phyloP scores from a whole-genome alignment of 2,113 vertebrate species.

The Catharus bicknelli region DNA sequence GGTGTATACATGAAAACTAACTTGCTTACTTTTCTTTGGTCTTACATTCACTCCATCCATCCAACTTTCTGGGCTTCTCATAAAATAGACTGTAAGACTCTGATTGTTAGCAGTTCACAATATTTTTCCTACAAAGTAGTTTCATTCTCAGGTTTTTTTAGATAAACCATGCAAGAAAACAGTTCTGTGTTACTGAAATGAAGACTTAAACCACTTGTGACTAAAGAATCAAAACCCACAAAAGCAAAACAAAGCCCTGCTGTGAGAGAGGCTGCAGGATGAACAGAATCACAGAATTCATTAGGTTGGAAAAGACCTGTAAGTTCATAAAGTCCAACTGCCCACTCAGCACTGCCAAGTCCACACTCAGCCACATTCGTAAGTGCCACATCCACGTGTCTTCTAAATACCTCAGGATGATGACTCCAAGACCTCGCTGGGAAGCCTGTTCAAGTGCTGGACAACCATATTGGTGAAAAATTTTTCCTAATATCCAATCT shows the following conservation, averaged over 20 bases:
- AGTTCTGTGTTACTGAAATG: background rate
- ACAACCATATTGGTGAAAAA: background rate
- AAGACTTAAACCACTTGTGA: background rate
- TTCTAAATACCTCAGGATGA: background rate
- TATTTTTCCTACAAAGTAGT: background rate
- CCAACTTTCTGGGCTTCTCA: background rate
- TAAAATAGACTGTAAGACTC: background rate
- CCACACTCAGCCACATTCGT: fast-evolving
- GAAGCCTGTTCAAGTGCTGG: background rate
- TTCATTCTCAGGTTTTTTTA: background rate
- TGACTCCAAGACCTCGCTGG: background rate
- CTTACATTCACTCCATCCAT: background rate
- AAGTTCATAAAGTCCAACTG: background rate
- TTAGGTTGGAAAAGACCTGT: background rate
- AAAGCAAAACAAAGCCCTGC: background rate
- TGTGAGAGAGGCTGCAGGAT: background rate
- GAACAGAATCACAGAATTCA: background rate
- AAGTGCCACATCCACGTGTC: background rate
- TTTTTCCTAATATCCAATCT: background rate
- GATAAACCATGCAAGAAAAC: background rate
- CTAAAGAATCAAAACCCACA: background rate
- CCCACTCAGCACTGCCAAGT: background rate
- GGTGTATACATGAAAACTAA: background rate
- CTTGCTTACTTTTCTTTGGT: background rate
- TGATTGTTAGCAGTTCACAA: background rate